Conservation (phyloP, 2,113 vertebrate genomes). For the Xyliphius kryptos region DNA sequence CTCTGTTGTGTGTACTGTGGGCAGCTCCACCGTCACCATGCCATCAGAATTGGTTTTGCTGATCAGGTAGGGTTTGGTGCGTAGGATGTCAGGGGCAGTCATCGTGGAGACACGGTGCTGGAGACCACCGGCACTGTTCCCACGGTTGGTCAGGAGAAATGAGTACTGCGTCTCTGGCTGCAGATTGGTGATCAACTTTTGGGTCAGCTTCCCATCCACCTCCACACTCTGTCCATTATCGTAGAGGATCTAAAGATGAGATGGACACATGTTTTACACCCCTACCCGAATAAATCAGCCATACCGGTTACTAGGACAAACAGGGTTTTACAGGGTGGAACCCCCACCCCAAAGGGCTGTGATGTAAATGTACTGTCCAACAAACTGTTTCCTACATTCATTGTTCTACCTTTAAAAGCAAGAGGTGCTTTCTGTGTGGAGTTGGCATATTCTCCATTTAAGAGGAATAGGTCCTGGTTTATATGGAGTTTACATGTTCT, state of each 20-base stretch:
- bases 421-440: too few relatives aligned
- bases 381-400: too few relatives aligned
- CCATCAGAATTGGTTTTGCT: slow-evolving; percentile 90
- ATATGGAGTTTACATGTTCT: too few relatives aligned
- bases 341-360: too few relatives aligned
- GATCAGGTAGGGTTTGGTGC: slow-evolving; percentile 86
- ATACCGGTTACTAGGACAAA: too few relatives aligned
- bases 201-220: slow-evolving; percentile 89
- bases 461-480: too few relatives aligned
- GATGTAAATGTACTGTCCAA: too few relatives aligned
- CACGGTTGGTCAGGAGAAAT: slow-evolving; percentile 92
- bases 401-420: too few relatives aligned
- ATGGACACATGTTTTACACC: background rate
- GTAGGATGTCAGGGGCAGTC: slow-evolving; percentile 88
- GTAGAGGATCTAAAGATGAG: slow-evolving; percentile 83
- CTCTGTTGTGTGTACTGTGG: slow-evolving; percentile 82
- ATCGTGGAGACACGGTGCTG: slow-evolving; percentile 93
- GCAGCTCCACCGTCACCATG: slow-evolving; percentile 91
- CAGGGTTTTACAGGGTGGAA: too few relatives aligned
- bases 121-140: slow-evolving; percentile 92
- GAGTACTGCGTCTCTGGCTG: slow-evolving; percentile 96
- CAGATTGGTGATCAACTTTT: slow-evolving; percentile 93
- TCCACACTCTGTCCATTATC: slow-evolving; percentile 96
- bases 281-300: background rate
- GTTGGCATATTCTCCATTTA: too few relatives aligned